phyloP scores from a whole-genome alignment of 2,113 vertebrate genomes.

The Tyto alba region DNA sequence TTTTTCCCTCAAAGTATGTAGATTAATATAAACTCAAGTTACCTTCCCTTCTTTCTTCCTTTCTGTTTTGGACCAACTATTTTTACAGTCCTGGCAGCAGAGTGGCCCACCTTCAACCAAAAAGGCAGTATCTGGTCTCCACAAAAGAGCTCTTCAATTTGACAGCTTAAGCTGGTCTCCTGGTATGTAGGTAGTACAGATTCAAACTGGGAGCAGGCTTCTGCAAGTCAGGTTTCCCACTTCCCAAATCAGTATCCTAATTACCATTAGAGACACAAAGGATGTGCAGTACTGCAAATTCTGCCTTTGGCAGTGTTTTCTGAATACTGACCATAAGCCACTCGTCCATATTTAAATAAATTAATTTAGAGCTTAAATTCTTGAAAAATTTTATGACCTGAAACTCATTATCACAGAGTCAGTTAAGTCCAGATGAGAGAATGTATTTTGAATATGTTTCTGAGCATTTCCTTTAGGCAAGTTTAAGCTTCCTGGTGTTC shows the following conservation, averaged over 20 bases:
- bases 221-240: neutral
- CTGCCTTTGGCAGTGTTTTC: neutral
- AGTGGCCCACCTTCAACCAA: neutral
- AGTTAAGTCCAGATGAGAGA: neutral
- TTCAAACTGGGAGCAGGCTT: neutral
- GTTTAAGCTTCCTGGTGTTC: neutral
- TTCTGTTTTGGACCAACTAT: neutral
- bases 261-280: neutral
- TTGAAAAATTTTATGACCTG: neutral
- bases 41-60: neutral
- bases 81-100: neutral
- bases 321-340: neutral
- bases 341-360: neutral
- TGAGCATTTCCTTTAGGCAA: neutral
- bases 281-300: neutral
- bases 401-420: neutral
- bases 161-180: neutral
- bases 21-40: neutral
- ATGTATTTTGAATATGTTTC: neutral
- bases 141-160: neutral
- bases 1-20: neutral
- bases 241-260: neutral
- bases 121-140: neutral
- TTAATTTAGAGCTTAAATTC: neutral
- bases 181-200: neutral